Evolutionary conservation across 2,888 invertebrate species (phyloP).

Genomic region (Mechanitis mazaeus): DNA sequence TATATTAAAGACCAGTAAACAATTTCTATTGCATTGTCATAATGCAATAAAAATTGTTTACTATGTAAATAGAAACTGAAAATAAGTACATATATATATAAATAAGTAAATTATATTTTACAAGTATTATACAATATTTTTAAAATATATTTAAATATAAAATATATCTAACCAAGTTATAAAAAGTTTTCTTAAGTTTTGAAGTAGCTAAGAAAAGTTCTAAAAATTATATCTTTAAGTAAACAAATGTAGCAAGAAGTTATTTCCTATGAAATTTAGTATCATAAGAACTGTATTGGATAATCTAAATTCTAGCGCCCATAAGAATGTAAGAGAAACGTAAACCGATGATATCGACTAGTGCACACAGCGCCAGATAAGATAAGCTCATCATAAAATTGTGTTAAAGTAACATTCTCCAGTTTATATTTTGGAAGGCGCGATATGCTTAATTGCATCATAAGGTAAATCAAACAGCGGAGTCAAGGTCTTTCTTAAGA

Average conservation of each 20-base stretch:
- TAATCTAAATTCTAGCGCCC: slow-evolving; percentile 31
- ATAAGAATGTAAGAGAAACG: slow-evolving; percentile 35
- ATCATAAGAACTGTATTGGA: slow-evolving; percentile 27
- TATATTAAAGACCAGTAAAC: too few relatives aligned
- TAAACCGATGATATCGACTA: slow-evolving; percentile 39
- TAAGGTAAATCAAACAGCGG: slow-evolving; percentile 29
- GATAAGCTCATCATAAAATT: slow-evolving; percentile 42
- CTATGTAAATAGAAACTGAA: too few relatives aligned
- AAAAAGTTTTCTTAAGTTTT: too few relatives aligned
- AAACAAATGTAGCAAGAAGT: neutral
- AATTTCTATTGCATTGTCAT: too few relatives aligned
- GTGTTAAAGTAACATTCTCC: slow-evolving; percentile 26
- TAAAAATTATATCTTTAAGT: slow-evolving; percentile 12
- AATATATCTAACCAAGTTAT: too few relatives aligned
- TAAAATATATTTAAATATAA: too few relatives aligned
- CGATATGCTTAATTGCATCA: slow-evolving; percentile 37
- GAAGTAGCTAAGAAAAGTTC: too few relatives aligned
- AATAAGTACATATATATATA: too few relatives aligned
- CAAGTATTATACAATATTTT: too few relatives aligned
- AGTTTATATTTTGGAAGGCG: slow-evolving; percentile 23
- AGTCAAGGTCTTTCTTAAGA: slow-evolving; percentile 44
- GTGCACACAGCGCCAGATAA: slow-evolving; percentile 52
- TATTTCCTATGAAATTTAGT: slow-evolving; percentile 19
- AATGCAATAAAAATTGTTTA: too few relatives aligned
- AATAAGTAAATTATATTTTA: too few relatives aligned